Conservation (phyloP, 2,888 invertebrate species). For the Drosophila aldrichi region DNA sequence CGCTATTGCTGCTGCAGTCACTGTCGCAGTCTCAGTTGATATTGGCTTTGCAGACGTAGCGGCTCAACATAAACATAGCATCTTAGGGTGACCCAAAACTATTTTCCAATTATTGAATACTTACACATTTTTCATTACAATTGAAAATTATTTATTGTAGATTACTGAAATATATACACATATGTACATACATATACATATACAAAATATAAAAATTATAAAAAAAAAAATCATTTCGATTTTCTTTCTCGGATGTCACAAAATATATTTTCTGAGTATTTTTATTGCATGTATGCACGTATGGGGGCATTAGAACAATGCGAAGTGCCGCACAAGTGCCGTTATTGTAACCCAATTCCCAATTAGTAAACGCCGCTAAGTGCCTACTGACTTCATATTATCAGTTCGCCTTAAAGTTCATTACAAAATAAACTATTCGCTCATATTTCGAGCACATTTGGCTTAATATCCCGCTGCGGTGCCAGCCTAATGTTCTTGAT, state of each 20-base stretch:
- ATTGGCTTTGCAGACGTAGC: conserved; percentile 12
- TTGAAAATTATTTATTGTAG: not conserved
- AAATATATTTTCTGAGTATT: not conserved
- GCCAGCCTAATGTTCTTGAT: conserved; percentile 59
- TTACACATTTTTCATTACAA: not conserved
- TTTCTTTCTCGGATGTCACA: not conserved
- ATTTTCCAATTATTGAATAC: not conserved
- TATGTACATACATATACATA: not conserved
- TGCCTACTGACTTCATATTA: conserved; percentile 13
- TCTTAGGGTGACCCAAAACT: conserved; percentile 54
- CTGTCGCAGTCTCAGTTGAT: not conserved
- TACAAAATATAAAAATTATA: no score
- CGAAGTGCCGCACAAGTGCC: not conserved
- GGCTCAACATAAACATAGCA: conserved; percentile 41
- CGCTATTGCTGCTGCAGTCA: not conserved
- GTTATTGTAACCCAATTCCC: conserved; percentile 35
- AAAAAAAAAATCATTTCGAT: no score
- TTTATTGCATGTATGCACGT: not conserved
- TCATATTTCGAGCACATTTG: conserved; percentile 32
- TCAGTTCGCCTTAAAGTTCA: conserved; percentile 34
- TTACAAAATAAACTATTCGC: conserved; percentile 28
- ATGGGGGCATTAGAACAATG: not conserved
- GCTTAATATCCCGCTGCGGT: conserved; percentile 19
- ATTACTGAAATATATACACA: no score
- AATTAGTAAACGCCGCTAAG: conserved; percentile 19